phyloP scores from a whole-genome alignment of 2,113 vertebrate species.

The Thermophis baileyi region DNA sequence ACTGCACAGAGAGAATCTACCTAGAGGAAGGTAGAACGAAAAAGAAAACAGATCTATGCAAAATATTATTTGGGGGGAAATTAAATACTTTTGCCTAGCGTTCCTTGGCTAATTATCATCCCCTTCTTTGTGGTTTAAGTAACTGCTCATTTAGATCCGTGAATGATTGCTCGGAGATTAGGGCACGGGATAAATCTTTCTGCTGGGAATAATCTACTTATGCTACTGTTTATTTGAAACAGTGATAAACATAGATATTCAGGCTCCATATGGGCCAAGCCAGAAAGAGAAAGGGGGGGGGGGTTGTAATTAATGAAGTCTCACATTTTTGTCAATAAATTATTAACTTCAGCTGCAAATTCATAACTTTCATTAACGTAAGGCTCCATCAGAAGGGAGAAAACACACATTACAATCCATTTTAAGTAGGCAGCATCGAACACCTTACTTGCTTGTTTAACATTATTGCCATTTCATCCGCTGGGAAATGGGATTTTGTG shows the following conservation, averaged over 20 bases:
- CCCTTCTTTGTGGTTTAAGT: conserved; percentile 80
- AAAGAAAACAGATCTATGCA: conserved; percentile 18
- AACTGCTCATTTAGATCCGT: conserved; percentile 90
- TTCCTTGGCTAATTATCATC: conserved; percentile 83
- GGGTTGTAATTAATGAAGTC: conserved; percentile 80
- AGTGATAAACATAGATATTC: conserved; percentile 84
- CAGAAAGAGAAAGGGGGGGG: conserved; percentile 35
- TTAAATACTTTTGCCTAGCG: conserved; percentile 70
- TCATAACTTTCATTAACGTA: conserved; percentile 58
- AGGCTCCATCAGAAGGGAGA: conserved; percentile 13
- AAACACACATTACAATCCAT: conserved; percentile 30
- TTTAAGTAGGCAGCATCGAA: conserved; percentile 55
- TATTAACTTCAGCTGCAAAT: conserved; percentile 66
- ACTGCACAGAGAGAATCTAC: background rate
- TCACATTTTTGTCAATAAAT: conserved; percentile 67
- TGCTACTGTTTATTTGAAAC: conserved; percentile 80
- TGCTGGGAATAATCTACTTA: conserved; percentile 87
- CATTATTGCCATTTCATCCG: conserved; percentile 70
- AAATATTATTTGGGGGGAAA: conserved; percentile 29
- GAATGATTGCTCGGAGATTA: conserved; percentile 88
- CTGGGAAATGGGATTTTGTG: conserved; percentile 66
- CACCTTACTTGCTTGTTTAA: conserved; percentile 58
- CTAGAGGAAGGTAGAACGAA: background rate
- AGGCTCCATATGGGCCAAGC: conserved; percentile 77
- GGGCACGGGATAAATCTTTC: conserved; percentile 77